phyloP scores from a whole-genome alignment of 2,888 invertebrate species.

The Andrena praecox region DNA sequence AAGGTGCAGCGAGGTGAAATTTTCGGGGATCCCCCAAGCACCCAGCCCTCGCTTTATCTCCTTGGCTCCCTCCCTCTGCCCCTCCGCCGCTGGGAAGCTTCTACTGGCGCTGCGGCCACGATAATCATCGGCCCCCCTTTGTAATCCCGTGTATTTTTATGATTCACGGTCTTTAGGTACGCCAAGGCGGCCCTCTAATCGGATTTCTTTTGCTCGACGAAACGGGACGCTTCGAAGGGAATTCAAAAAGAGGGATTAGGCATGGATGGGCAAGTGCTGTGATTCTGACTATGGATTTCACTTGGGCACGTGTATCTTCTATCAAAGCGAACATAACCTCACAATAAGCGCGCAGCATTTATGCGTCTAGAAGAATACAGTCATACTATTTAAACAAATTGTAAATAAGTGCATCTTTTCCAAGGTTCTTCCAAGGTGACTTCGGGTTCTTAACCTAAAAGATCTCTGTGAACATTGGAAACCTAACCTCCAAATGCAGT shows the following conservation, averaged over 20 bases:
- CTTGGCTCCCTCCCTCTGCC: background rate
- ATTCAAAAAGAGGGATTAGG: slow-evolving; percentile 15
- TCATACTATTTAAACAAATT: no score
- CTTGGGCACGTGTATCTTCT: background rate
- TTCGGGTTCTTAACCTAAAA: no score
- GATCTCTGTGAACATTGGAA: background rate
- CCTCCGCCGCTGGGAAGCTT: background rate
- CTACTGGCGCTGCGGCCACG: slow-evolving; percentile 5
- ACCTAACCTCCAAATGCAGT: background rate
- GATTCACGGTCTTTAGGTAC: slow-evolving; percentile 45
- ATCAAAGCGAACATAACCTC: no score
- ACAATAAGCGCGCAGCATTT: no score
- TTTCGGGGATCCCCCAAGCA: slow-evolving; percentile 48
- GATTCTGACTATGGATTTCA: slow-evolving; percentile 23
- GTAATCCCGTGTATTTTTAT: slow-evolving; percentile 57
- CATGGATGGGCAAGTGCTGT: slow-evolving; percentile 30
- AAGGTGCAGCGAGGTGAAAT: slow-evolving; percentile 57
- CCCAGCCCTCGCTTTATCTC: slow-evolving; percentile 35
- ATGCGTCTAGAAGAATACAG: no score
- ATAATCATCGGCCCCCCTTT: slow-evolving; percentile 53
- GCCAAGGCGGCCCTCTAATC: slow-evolving; percentile 40
- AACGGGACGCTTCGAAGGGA: slow-evolving; percentile 38
- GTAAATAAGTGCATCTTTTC: no score
- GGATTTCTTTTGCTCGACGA: slow-evolving; percentile 47
- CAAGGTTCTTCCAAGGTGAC: no score